These are phyloP conservation scores for Neuroterus valhalla DNA, from an alignment of 1,140 invertebrate species.

Conservation along the genomic window DNA sequence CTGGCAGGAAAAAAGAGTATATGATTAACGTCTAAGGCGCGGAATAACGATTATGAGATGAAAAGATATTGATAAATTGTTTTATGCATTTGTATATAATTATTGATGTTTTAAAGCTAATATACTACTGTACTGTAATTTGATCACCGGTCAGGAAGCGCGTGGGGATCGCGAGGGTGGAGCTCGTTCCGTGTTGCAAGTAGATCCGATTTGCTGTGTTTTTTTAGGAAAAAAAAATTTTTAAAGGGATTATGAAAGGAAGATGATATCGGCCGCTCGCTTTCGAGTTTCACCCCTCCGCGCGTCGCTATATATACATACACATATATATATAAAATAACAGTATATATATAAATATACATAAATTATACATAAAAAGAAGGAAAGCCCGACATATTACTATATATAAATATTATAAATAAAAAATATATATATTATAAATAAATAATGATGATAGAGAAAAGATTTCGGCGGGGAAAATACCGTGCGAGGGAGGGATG, in stretches of 20 bases:
- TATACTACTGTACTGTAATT: conserved; percentile 63
- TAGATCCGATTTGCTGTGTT: conserved; percentile 43
- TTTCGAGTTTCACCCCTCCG: conserved; percentile 52
- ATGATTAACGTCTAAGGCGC: conserved; percentile 63
- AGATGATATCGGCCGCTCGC: conserved; percentile 45
- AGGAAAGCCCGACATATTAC: conserved; percentile 54
- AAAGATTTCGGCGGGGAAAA: conserved; percentile 43
- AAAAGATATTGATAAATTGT: conserved; percentile 61
- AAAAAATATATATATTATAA: conserved; percentile 50
- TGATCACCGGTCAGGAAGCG: conserved; percentile 57
- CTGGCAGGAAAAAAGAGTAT: conserved; percentile 63
- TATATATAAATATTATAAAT: conserved; percentile 43
- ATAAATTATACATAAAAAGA: conserved; percentile 51
- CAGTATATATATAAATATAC: conserved; percentile 50
- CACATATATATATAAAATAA: conserved; percentile 41
- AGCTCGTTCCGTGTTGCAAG: conserved; percentile 39
- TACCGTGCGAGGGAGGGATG: conserved; percentile 36
- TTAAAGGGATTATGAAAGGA: conserved; percentile 50
- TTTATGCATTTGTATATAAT: conserved; percentile 70
- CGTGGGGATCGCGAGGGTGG: conserved; percentile 48
- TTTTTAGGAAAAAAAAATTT: conserved; percentile 47
- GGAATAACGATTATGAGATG: conserved; percentile 55
- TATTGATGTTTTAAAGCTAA: conserved; percentile 67
- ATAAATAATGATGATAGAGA: conserved; percentile 35
- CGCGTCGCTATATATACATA: conserved; percentile 50